Percentiles rank a stretch among this genome's conserved stretches.
These are phyloP conservation scores for Nemotelus pantherinus DNA, from an alignment of 2,888 invertebrate genomes.

Conservation along the genomic window DNA sequence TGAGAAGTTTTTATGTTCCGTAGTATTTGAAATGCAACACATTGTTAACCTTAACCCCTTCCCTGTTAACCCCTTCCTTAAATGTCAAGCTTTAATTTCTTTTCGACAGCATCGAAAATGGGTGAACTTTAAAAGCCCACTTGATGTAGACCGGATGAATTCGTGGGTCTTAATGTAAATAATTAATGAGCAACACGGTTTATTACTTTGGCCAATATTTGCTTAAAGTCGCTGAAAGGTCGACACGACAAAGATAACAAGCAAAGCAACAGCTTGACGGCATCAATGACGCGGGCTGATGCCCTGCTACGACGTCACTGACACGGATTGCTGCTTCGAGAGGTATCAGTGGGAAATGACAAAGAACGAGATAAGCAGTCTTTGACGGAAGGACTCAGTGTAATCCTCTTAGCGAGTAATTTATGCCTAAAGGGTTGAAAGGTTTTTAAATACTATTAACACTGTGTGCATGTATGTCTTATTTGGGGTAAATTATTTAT, in stretches of 20 bases:
- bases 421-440: conserved; percentile 35
- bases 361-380: neutral
- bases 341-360: neutral
- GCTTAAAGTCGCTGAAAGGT: neutral
- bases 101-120: too few species aligned
- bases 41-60: too few species aligned
- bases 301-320: too few species aligned
- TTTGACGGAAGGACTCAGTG: neutral
- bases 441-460: neutral
- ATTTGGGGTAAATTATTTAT: conserved; percentile 28
- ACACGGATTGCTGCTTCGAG: neutral
- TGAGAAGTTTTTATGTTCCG: too few species aligned
- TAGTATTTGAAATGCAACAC: too few species aligned
- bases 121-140: neutral
- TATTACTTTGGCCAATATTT: conserved; percentile 40
- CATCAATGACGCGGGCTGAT: too few species aligned
- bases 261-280: too few species aligned
- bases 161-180: conserved; percentile 21
- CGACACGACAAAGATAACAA: neutral
- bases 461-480: neutral
- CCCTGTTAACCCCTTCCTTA: too few species aligned
- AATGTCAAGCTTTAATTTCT: too few species aligned
- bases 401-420: conserved; percentile 36
- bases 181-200: conserved; percentile 41
- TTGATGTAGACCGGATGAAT: conserved; percentile 32